These are phyloP conservation scores for Pempheris klunzingeri DNA, from an alignment of 2,797 vertebrate species.

Conservation along the genomic window DNA sequence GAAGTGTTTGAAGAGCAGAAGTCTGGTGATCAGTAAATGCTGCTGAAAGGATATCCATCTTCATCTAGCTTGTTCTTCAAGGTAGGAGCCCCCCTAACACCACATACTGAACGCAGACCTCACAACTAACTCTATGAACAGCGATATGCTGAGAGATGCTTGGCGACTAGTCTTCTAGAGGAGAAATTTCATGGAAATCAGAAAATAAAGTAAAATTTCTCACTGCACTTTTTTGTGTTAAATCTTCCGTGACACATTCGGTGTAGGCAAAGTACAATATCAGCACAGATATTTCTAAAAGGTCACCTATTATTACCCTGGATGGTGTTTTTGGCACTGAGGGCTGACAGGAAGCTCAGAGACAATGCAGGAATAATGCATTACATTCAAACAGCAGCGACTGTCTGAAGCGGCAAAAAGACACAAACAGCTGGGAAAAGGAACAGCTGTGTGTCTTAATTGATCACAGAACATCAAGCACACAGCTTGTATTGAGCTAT, in stretches of 20 bases:
- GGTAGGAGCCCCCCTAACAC: not conserved
- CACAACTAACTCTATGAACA: not conserved
- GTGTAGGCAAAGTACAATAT: not conserved
- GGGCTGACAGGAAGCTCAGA: constrained; percentile 26
- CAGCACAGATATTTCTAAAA: not conserved
- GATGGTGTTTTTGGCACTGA: constrained; percentile 10
- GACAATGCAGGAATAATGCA: constrained; percentile 25
- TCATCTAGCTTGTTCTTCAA: not conserved
- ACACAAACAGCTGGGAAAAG: constrained; percentile 45
- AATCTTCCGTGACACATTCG: constrained; percentile 1
- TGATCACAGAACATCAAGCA: constrained; percentile 61
- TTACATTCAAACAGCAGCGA: constrained; percentile 22
- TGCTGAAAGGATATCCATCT: not conserved
- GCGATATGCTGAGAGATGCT: not conserved
- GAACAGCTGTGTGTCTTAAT: constrained; percentile 64
- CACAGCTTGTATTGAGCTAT: constrained; percentile 44
- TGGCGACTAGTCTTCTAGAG: not conserved
- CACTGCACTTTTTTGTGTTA: not conserved
- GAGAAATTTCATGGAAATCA: not conserved
- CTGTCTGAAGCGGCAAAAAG: constrained; percentile 35
- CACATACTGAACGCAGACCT: not conserved
- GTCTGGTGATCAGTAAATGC: not conserved
- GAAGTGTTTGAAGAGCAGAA: constrained; percentile 19
- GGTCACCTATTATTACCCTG: constrained; percentile 12
- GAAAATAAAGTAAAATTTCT: not conserved